Percentiles rank a stretch among this genome's conserved stretches.
These are phyloP conservation scores for Metallyticus violacea DNA, from an alignment of 2,888 invertebrate genomes.

Conservation along the genomic window DNA sequence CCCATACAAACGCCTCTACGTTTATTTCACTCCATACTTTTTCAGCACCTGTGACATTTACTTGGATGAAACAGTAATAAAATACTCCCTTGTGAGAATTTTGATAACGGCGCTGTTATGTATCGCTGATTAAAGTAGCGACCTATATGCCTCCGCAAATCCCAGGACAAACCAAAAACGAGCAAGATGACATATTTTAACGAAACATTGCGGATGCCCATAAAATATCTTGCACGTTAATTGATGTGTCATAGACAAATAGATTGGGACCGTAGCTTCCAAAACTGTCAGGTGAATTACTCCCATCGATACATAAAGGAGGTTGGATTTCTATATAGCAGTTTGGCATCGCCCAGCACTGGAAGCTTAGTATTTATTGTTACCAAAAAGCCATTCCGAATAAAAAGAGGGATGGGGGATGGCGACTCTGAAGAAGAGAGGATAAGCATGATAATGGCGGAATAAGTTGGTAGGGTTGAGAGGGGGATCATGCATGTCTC, in stretches of 20 bases:
- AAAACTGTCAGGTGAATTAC: neutral
- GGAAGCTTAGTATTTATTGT: neutral
- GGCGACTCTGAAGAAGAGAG: neutral
- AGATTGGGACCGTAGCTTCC: neutral
- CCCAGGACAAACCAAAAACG: neutral
- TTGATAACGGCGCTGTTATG: too few species aligned
- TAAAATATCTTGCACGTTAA: neutral
- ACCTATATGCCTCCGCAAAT: neutral
- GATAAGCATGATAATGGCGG: neutral
- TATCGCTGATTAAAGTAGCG: neutral
- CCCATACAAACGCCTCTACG: too few species aligned
- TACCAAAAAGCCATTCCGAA: constrained; percentile 4
- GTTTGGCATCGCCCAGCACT: neutral
- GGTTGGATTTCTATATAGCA: neutral
- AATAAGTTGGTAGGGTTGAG: neutral
- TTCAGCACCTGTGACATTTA: too few species aligned
- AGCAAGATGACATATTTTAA: neutral
- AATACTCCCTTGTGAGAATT: too few species aligned
- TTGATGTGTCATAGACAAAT: neutral
- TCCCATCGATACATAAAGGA: neutral
- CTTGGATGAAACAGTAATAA: too few species aligned
- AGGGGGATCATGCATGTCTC: neutral
- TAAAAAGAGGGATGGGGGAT: neutral
- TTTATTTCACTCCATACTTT: too few species aligned
- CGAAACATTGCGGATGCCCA: neutral